A percentile compares a stretch with the other conserved stretches of the same genome.
phyloP scores from a whole-genome alignment of 2,797 vertebrate species.

The Cyprinella venusta region DNA sequence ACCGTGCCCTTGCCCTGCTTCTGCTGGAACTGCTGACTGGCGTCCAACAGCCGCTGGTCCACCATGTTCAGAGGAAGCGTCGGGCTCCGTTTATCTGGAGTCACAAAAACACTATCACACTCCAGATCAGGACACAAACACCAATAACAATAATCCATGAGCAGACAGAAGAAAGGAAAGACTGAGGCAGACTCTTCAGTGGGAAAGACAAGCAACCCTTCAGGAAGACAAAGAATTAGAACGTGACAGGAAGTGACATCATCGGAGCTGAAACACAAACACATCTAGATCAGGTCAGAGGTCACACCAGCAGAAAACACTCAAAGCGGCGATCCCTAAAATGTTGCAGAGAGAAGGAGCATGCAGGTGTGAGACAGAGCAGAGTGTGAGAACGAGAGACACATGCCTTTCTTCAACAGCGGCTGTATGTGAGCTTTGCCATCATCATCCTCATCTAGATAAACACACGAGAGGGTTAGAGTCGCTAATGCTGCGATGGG shows the following conservation, averaged over 20 bases:
- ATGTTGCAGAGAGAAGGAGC: slow-evolving; percentile 45
- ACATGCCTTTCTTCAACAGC: slow-evolving; percentile 99
- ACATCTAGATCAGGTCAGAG: slow-evolving; percentile 39
- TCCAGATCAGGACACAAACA: background rate
- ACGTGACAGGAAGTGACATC: slow-evolving; percentile 34
- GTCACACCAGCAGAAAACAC: slow-evolving; percentile 8
- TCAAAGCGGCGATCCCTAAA: slow-evolving; percentile 27
- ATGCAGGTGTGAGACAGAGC: slow-evolving; percentile 44
- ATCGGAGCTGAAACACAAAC: slow-evolving; percentile 15
- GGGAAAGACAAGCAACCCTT: slow-evolving; percentile 51
- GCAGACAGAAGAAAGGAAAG: slow-evolving; percentile 29
- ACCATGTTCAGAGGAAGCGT: slow-evolving; percentile 75
- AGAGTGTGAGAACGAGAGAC: slow-evolving; percentile 10
- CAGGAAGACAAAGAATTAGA: slow-evolving; percentile 39
- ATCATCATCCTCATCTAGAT: slow-evolving; percentile 94
- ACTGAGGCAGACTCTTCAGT: slow-evolving; percentile 44
- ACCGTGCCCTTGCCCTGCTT: slow-evolving; percentile 88
- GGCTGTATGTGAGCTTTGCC: slow-evolving; percentile 92
- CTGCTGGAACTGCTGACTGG: slow-evolving; percentile 85
- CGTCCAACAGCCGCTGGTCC: slow-evolving; percentile 85
- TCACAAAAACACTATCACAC: background rate
- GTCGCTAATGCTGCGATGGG: slow-evolving; percentile 58
- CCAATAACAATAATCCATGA: background rate
- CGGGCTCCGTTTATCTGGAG: slow-evolving; percentile 75
- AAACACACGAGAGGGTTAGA: slow-evolving; percentile 79